Base-by-base conservation (phyloP, 2,888 invertebrate species). In the Cryptocheilus praepositus region DNA sequence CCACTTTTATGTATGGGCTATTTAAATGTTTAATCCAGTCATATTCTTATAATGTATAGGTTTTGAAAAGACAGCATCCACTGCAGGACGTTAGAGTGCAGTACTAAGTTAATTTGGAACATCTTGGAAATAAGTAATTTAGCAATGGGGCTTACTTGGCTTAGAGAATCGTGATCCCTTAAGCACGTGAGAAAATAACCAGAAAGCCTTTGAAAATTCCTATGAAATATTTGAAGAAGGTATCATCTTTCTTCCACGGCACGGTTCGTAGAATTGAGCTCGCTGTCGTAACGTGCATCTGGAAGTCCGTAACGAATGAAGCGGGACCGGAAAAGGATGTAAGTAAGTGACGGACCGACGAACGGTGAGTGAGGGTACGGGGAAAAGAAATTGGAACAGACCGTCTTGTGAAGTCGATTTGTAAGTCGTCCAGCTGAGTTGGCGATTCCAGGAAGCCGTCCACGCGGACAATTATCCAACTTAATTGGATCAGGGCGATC, bases 221-320 rank as follows among this genome's bases (percentile, higher is more conserved):
- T 65, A 16, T 18, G 46, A 61, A 45, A 60, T 65, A 19, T 67
- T 68, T 66, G 52, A 60, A 57, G 59, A 43, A 49, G 53, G 58
- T 57, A 67, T 67, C 46, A 21, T 4, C 28, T 62, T 19, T 28
- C 57, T 64, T 44, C 22, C 59, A 49, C 36, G 43, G 55, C 21
- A 8, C 28, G 0, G 18, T 18, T 71, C 61, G 64, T 71, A 66
- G 73, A 72, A 67, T 49, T 21, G 21, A 49, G 36, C 44, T 22
- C 57, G 16, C 36, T 25, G 28, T 36, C 18, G 21, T 52, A 56
- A 43, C 36, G 53, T 52, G 62, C 76, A 75, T 72, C 73, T 76
- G 69, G 74, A 64, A 68, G 61, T 55, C 49, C 64, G 60, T 69
- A 63, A 72, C 58, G 68, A 76, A 45, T 76, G 73, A 75, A 64